Base-by-base conservation (phyloP, 2,888 invertebrate species). In the Lumbricus terrestris region DNA sequence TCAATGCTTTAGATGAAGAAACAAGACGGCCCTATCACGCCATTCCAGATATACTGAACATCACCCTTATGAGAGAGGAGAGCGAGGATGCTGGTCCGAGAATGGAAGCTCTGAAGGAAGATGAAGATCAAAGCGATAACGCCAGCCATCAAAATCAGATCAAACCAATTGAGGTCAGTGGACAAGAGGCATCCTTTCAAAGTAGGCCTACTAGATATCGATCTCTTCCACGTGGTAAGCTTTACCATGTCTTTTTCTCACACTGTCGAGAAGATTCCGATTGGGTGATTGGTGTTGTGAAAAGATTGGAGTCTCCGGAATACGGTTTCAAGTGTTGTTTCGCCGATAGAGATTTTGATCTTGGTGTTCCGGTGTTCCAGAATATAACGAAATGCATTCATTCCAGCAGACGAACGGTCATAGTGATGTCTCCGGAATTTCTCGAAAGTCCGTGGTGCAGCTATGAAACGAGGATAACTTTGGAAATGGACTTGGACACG, bases 321-420 rank as follows among this genome's bases (percentile, higher is more conserved):
- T 83, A 34, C 35, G n/a, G 83, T 29, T 83, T 83, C 3, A 83
- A 35, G 13, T 83, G 83, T 83, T 83, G 83, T 35, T 83, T 83
- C 13, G 83, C 83, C 29, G 83, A 83, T 29, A 83, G 83, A 83
- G 83, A 83, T 83, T 83, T 83, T 83, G 83, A 83, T 29, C 33
- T 83, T 83, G 83, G 83, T n/a, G 83, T 83, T n/a, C 83, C 83
- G 34, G 83, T 83, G 33, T 83, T 83, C 3, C 34, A 83, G 18
- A 83, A 83, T 34, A 35, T 83, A 83, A 83, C 35, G 34, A 83
- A 83, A 83, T 83, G 35, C 34, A 83, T 83, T 15, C 33, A 83
- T n/a, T 35, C 35, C 35, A 83, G 83, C 83, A 83, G 29, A 35
- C 4, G 35, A 83, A 83, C 83, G 11, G 83, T 83, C 16, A 83